phyloP scores from a whole-genome alignment of 1,140 invertebrate species.

The Drosophila sucinea region DNA sequence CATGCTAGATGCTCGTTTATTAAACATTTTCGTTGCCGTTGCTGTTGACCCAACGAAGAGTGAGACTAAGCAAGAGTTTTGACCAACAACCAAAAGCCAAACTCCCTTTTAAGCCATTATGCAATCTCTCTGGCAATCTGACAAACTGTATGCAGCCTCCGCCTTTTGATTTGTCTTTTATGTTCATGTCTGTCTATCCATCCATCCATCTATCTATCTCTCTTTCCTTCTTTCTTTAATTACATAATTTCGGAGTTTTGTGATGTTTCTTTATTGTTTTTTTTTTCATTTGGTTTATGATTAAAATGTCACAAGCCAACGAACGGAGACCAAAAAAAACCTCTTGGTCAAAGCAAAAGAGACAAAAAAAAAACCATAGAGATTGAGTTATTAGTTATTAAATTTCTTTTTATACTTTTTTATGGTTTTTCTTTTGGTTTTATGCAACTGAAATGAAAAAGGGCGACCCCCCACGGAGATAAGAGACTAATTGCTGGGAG shows the following conservation, averaged over 20 bases:
- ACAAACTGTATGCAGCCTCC: constrained; percentile 9
- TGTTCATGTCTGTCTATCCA: not conserved
- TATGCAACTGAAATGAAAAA: constrained; percentile 10
- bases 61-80: not conserved
- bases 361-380: not conserved
- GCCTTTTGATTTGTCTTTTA: constrained; percentile 4
- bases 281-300: not conserved
- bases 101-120: constrained; percentile 12
- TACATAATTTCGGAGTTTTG: constrained; percentile 11
- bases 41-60: not conserved
- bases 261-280: constrained; percentile 10
- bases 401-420: constrained; percentile 1
- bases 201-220: not conserved
- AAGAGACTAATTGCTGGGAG: constrained; percentile 3
- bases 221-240: constrained; percentile 12
- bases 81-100: constrained; percentile 5
- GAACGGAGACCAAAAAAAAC: not conserved
- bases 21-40: constrained; percentile 6
- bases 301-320: constrained; percentile 13
- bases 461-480: not conserved
- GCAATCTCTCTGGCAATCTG: constrained; percentile 1
- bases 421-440: not conserved
- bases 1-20: constrained; percentile 13
- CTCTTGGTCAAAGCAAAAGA: constrained; percentile 1
- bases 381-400: constrained; percentile 9